phyloP scores from a whole-genome alignment of 2,888 invertebrate species.

The Orthosia incerta region DNA sequence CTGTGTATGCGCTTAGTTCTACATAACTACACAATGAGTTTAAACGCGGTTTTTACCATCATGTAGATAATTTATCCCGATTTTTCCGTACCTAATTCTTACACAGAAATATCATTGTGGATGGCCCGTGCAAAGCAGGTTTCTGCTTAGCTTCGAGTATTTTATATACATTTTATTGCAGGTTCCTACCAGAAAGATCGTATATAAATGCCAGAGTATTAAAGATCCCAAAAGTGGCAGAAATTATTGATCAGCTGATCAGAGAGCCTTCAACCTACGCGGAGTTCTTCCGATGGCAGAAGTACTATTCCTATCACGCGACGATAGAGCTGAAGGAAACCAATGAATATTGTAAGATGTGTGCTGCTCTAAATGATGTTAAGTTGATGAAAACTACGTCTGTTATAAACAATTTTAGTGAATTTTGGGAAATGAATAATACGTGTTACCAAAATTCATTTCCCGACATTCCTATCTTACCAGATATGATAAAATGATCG shows the following conservation, averaged over 20 bases:
- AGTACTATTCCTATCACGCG: slow-evolving; percentile 79
- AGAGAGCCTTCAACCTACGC: slow-evolving; percentile 75
- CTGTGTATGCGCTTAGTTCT: too few species aligned
- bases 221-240: slow-evolving; percentile 73
- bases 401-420: slow-evolving; percentile 74
- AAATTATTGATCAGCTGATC: slow-evolving; percentile 78
- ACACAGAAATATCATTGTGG: not conserved
- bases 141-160: too few species aligned
- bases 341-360: slow-evolving; percentile 83
- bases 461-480: too few species aligned
- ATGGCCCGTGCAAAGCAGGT: too few species aligned
- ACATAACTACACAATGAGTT: too few species aligned
- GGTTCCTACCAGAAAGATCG: slow-evolving; percentile 84
- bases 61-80: not conserved
- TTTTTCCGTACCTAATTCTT: not conserved
- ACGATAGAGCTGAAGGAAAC: slow-evolving; percentile 76
- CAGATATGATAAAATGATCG: not conserved
- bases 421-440: slow-evolving; percentile 80
- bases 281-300: slow-evolving; percentile 83
- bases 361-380: slow-evolving; percentile 78
- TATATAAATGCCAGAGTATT: slow-evolving; percentile 81
- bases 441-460: slow-evolving; percentile 34
- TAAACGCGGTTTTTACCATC: not conserved
- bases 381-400: slow-evolving; percentile 70
- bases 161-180: slow-evolving; percentile 61